Conservation (phyloP, 2,888 invertebrate genomes). For the Thereva unica region DNA sequence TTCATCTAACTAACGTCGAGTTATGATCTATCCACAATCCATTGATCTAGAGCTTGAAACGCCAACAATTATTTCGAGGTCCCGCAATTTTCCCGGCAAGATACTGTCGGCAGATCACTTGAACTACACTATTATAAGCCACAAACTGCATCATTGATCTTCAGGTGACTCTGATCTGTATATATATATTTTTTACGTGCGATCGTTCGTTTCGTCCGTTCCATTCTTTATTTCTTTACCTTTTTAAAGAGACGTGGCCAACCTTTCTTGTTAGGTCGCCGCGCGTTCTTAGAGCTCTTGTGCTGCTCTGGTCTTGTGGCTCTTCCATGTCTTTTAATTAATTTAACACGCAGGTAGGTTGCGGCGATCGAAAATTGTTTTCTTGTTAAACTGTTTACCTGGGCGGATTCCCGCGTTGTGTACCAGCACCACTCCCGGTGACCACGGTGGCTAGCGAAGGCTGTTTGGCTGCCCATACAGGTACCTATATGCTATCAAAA, state of each 20-base stretch:
- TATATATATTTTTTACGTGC: too few species aligned
- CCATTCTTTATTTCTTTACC: too few species aligned
- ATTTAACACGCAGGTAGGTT: conserved; percentile 42
- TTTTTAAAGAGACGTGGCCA: conserved; percentile 5
- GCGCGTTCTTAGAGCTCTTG: conserved; percentile 15
- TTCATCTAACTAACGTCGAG: conserved; percentile 30
- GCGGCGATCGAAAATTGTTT: conserved; percentile 39
- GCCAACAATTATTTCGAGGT: conserved; percentile 24
- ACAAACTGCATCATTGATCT: not conserved
- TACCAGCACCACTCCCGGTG: conserved; percentile 15
- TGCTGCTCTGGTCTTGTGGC: conserved; percentile 27
- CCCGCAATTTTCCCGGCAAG: conserved; percentile 28
- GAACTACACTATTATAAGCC: conserved; percentile 8
- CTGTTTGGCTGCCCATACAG: conserved; percentile 5
- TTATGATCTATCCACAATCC: conserved; percentile 30
- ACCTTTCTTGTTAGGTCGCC: conserved; percentile 33
- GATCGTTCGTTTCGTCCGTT: too few species aligned
- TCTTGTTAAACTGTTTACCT: conserved; percentile 42
- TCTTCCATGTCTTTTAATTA: conserved; percentile 41
- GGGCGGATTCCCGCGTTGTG: conserved; percentile 37
- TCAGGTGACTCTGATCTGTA: too few species aligned
- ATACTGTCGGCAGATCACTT: conserved; percentile 34
- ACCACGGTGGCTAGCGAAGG: conserved; percentile 23
- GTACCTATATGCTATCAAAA: conserved; percentile 34
- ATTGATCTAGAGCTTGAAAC: conserved; percentile 28